Conservation (phyloP, 2,113 vertebrate genomes). For the Corynorhinus townsendii region DNA sequence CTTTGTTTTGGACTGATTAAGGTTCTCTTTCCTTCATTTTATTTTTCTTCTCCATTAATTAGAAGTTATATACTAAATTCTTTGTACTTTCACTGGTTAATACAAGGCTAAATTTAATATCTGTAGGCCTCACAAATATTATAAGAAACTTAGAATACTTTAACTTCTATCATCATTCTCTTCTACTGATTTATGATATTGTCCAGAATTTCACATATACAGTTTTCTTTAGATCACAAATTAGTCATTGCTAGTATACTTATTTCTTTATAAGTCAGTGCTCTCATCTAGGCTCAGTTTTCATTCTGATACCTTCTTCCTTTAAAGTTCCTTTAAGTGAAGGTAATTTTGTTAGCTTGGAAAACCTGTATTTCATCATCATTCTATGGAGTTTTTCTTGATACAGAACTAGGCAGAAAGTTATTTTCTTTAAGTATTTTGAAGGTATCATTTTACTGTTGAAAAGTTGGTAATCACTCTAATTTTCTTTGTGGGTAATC, state of each 20-base stretch:
- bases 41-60: neutral
- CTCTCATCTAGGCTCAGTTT: neutral
- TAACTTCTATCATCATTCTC: neutral
- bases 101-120: neutral
- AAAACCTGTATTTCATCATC: neutral
- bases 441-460: neutral
- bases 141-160: neutral
- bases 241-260: neutral
- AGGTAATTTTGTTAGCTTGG: neutral
- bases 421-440: conserved; percentile 31
- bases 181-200: neutral
- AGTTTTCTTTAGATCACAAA: neutral
- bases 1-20: neutral
- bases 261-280: conserved; percentile 2
- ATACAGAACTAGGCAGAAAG: neutral
- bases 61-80: neutral
- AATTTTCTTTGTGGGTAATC: neutral
- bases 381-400: neutral
- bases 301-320: neutral
- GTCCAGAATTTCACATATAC: neutral
- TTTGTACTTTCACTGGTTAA: neutral
- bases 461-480: neutral
- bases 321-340: conserved; percentile 6
- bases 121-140: neutral
- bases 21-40: neutral